A percentile compares a stretch with the other conserved stretches of the same genome.
These are phyloP conservation scores for Nymphalis io DNA, from an alignment of 1,140 invertebrate genomes.

Conservation along the genomic window DNA sequence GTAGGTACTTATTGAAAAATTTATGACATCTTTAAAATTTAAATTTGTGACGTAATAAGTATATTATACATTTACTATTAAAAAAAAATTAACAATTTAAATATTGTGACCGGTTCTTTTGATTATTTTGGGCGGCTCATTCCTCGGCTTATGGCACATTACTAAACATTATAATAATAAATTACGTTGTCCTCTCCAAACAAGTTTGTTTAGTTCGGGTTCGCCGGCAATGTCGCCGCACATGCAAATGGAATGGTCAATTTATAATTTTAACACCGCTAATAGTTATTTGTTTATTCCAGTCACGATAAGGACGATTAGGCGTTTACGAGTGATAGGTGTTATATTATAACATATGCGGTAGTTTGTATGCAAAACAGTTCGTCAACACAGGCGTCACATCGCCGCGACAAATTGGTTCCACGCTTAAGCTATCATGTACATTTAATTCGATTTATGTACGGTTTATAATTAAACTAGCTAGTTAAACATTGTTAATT, in stretches of 20 bases:
- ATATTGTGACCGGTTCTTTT: slow-evolving; percentile 22
- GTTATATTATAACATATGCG: slow-evolving; percentile 49
- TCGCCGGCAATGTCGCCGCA: slow-evolving; percentile 11
- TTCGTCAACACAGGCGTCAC: slow-evolving; percentile 21
- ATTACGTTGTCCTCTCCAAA: slow-evolving; percentile 56
- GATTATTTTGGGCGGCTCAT: slow-evolving; percentile 23
- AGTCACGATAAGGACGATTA: slow-evolving; percentile 65
- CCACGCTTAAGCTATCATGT: slow-evolving; percentile 31
- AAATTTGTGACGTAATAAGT: slow-evolving; percentile 10
- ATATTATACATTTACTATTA: slow-evolving; percentile 1
- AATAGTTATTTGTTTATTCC: slow-evolving; percentile 74
- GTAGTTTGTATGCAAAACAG: slow-evolving; percentile 50
- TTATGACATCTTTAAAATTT: too few species aligned
- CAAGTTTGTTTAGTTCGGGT: slow-evolving; percentile 46
- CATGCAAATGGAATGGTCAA: slow-evolving; percentile 60
- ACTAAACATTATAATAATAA: slow-evolving; percentile 36
- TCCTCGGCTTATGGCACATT: slow-evolving; percentile 25
- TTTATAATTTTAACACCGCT: slow-evolving; percentile 71
- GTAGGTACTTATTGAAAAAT: background rate
- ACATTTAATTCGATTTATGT: background rate
- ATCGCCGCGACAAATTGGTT: slow-evolving; percentile 40
- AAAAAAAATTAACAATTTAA: slow-evolving; percentile 7
- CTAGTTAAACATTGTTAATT: background rate
- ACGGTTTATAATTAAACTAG: background rate
- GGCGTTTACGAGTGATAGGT: slow-evolving; percentile 58